Base-by-base conservation (phyloP, 2,888 invertebrate genomes). In the Synanthedon myopaeformis region DNA sequence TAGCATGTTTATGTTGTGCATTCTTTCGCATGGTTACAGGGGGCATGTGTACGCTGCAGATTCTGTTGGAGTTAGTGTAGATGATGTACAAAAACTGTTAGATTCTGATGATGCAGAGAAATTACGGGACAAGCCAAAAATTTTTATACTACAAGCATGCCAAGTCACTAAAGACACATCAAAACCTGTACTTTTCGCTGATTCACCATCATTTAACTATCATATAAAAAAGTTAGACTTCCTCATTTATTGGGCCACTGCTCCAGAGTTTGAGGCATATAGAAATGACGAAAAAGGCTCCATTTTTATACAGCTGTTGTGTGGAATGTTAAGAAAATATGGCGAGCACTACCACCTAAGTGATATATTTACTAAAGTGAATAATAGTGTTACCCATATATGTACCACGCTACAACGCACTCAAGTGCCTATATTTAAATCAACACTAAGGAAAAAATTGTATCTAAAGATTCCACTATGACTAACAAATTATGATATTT, bases 131-230 rank as follows among this genome's bases (percentile, higher is more conserved):
- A 80, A 80, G 49, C 87, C 87, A 0, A 87, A 87, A 58, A 64
- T 87, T 3, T 59, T 87, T 13, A 77, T 87, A 53, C 62, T 87
- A 54, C 84, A 87, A 65, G 87, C 87, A 8, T 87, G 87, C 57
- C 85, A 85, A 63, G 73, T 76, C n/a, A 59, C 56, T 41, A 51
- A 57, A 52, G 69, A 77, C 4, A 56, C 60, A 13, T 57, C 68
- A 50, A 55, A 55, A 17, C 58, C 61, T 2, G 60, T 53, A 19
- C 52, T 85, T 19, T 76, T 78, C 35, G 67, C 84, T 23, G 87
- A 86, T 65, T 67, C 67, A 12, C 73, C 76, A 8, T 56, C 54
- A 51, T 53, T 65, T 23, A 64, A 58, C 53, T 66, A 64, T 57
- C 66, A 72, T 52, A 61, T 80, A 41, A 70, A 70, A 52, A 85